Conservation (phyloP, 2,797 vertebrate species). For the Tachyglossus aculeatus region DNA sequence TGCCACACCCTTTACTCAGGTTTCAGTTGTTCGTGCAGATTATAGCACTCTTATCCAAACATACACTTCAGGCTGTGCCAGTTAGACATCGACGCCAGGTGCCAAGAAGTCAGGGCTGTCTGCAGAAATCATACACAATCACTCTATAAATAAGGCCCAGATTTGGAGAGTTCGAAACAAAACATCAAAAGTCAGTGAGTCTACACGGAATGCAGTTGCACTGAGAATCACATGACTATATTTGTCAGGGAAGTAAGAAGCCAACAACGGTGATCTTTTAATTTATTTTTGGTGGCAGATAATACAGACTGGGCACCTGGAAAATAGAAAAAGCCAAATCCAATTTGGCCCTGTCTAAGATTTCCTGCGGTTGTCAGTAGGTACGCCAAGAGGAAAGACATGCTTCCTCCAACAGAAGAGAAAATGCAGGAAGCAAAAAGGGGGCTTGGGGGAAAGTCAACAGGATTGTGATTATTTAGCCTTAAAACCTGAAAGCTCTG, state of each 20-base stretch:
- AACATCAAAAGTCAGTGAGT: too few relatives aligned
- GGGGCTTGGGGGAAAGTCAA: too few relatives aligned
- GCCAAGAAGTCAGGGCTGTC: too few relatives aligned
- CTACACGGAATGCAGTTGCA: too few relatives aligned
- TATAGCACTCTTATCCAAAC: not conserved
- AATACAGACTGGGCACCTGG: not conserved
- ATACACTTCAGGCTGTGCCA: not conserved
- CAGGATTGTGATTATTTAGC: too few relatives aligned
- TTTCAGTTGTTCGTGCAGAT: not conserved
- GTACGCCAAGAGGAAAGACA: too few relatives aligned
- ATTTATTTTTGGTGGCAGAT: not conserved
- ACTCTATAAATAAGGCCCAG: too few relatives aligned
- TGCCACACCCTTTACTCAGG: not conserved
- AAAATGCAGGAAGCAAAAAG: too few relatives aligned
- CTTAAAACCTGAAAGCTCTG: too few relatives aligned
- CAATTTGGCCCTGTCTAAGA: not conserved
- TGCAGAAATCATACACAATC: too few relatives aligned
- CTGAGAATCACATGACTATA: slow-evolving; percentile 4
- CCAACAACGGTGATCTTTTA: not conserved
- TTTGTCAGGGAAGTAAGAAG: not conserved
- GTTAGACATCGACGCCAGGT: not conserved
- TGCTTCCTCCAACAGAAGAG: too few relatives aligned
- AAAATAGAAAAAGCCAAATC: not conserved
- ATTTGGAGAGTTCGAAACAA: too few relatives aligned
- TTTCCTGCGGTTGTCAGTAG: not conserved